Base-by-base conservation (phyloP, 2,113 vertebrate genomes). In the Cebidichthys violaceus region DNA sequence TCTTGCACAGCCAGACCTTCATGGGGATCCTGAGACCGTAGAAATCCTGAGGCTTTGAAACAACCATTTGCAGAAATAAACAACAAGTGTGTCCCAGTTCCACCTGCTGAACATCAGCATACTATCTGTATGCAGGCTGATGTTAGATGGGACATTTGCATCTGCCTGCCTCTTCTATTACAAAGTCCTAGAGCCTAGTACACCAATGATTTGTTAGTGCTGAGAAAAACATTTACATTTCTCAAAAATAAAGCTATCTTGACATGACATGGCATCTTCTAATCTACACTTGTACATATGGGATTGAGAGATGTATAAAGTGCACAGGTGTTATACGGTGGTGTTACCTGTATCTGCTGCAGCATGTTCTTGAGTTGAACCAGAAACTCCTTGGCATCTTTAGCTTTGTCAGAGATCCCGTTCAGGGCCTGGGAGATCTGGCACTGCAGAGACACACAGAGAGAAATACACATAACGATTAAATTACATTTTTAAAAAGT, bases 321-420 rank as follows among this genome's bases (percentile, higher is more conserved):
- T 62, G 43, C 22, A 17, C 20, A 54, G 31, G 47, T 65, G 31
- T 70, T 18, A 4, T 2, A 43, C 55, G 33, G 37, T 3, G 4
- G 17, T 9, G 14, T 83, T 93, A 99, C 98, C 97, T 99, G 98
- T 81, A 99, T 97, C 93, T 99, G 97, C 91, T 99, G 98, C 41
- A 99, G 94, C 88, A 99, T 95, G 92, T 97, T 98, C 95, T 99
- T 99, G 72, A 99, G 95, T 59, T 98, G 98, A 79, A 99, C 96
- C 92, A 99, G 95, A 89, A 99, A 99, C 90, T 99, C 98, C 91
- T 99, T 99, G 4, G 98, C 98, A 78, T 99, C 98, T 83, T 99
- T 99, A 43, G 98, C 98, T 95, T 98, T 99, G 81, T 99, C 98
- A 0, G 98, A 99, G 84, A 99, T 95, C 2, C 97, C 97, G 39